Evolutionary conservation across 2,888 invertebrate genomes (phyloP).

Genomic region (Metallyticus violacea): DNA sequence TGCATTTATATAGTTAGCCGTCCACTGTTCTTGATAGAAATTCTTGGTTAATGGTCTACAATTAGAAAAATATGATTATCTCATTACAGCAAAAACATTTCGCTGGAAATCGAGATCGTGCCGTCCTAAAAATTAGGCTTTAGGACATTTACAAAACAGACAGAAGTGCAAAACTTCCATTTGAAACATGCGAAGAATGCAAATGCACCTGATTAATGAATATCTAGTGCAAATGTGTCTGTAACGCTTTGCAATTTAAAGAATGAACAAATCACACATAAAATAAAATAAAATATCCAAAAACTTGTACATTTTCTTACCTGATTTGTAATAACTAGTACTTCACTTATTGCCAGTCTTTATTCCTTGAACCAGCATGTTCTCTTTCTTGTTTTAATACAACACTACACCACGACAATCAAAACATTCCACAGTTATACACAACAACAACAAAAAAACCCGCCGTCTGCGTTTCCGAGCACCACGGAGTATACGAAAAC

Average conservation of each 20-base stretch:
- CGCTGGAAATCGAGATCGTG: no score
- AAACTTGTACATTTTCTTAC: neutral
- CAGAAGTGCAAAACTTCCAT: neutral
- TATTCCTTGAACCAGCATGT: neutral
- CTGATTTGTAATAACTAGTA: neutral
- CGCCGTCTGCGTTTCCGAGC: neutral
- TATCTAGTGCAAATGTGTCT: neutral
- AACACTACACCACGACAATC: neutral
- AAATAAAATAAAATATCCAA: no score
- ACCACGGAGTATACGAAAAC: neutral
- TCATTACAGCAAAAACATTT: no score
- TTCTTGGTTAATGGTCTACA: no score
- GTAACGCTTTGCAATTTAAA: neutral
- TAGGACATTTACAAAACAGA: no score
- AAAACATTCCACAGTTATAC: neutral
- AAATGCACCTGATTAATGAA: neutral
- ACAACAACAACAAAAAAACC: neutral
- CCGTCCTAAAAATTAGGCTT: no score
- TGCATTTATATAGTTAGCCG: neutral
- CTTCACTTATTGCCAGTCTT: neutral
- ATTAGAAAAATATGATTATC: no score
- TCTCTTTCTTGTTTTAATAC: no score
- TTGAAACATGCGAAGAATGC: neutral
- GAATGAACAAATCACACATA: neutral
- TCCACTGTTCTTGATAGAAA: no score